A percentile compares a stretch with the other conserved stretches of the same genome.
Conservation (phyloP, 2,113 vertebrate species). For the Gobiocypris rarus region DNA sequence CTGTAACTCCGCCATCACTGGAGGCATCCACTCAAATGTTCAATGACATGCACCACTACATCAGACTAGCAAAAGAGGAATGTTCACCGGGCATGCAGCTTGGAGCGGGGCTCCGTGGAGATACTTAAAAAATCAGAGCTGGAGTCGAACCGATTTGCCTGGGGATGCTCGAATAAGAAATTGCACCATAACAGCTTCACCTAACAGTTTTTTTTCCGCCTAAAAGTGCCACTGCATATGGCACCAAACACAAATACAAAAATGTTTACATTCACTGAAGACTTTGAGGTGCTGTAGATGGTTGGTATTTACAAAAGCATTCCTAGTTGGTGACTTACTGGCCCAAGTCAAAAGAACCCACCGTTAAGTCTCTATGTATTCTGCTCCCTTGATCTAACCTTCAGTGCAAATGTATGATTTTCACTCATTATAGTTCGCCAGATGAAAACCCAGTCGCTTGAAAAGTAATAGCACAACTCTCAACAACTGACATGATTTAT, state of each 20-base stretch:
- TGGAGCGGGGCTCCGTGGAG: background rate
- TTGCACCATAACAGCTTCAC: background rate
- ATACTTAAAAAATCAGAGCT: conserved; percentile 14
- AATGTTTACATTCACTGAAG: background rate
- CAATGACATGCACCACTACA: conserved; percentile 28
- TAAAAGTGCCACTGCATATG: background rate
- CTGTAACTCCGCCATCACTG: conserved; percentile 16
- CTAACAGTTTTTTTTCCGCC: background rate
- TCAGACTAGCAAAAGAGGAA: conserved; percentile 22
- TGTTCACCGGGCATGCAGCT: conserved; percentile 4
- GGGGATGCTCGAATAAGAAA: background rate
- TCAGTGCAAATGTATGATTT: background rate
- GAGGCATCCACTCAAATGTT: conserved; percentile 14
- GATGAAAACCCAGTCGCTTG: background rate
- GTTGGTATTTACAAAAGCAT: background rate
- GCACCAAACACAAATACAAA: background rate
- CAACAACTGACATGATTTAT: background rate
- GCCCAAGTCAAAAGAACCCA: background rate
- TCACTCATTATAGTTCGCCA: background rate
- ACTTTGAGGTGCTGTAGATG: background rate
- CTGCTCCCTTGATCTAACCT: background rate
- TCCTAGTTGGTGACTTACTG: background rate
- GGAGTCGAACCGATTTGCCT: background rate
- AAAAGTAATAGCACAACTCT: background rate
- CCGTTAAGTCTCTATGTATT: background rate